Evolutionary conservation across 2,113 vertebrate genomes (phyloP).

Genomic region (Chloropsis hardwickii): DNA sequence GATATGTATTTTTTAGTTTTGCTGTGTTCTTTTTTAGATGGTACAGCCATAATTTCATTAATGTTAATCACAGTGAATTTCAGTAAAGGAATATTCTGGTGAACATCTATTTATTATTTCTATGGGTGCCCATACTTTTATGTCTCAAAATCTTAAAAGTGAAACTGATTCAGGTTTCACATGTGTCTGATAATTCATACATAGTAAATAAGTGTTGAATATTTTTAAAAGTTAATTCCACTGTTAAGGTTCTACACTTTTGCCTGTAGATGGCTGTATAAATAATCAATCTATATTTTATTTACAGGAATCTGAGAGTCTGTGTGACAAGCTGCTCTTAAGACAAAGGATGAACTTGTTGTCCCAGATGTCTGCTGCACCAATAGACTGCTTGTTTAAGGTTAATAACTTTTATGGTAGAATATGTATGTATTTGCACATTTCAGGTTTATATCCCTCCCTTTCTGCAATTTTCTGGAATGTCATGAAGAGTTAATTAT

Average conservation of each 20-base stretch:
- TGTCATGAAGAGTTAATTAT: not conserved
- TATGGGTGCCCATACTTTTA: not conserved
- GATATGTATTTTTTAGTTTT: not conserved
- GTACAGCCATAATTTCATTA: not conserved
- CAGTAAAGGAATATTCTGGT: not conserved
- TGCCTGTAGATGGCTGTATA: not conserved
- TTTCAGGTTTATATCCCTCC: not conserved
- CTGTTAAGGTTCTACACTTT: not conserved
- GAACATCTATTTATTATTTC: not conserved
- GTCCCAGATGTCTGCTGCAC: slow-evolving; percentile 82
- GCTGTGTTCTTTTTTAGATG: not conserved
- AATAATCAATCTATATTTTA: not conserved
- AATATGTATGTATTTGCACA: not conserved
- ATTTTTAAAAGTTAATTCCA: not conserved
- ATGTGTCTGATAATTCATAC: not conserved
- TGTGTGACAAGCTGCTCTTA: slow-evolving; percentile 81
- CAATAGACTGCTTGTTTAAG: slow-evolving; percentile 89
- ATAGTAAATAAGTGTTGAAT: not conserved
- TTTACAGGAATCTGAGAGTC: slow-evolving; percentile 79
- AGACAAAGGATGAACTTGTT: slow-evolving; percentile 89
- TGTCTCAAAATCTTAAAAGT: not conserved
- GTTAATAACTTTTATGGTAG: slow-evolving; percentile 65
- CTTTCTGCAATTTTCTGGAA: not conserved
- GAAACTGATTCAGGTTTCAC: not conserved
- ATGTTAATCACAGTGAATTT: not conserved